phyloP scores from a whole-genome alignment of 2,113 vertebrate genomes.

The Ornithorhynchus anatinus region DNA sequence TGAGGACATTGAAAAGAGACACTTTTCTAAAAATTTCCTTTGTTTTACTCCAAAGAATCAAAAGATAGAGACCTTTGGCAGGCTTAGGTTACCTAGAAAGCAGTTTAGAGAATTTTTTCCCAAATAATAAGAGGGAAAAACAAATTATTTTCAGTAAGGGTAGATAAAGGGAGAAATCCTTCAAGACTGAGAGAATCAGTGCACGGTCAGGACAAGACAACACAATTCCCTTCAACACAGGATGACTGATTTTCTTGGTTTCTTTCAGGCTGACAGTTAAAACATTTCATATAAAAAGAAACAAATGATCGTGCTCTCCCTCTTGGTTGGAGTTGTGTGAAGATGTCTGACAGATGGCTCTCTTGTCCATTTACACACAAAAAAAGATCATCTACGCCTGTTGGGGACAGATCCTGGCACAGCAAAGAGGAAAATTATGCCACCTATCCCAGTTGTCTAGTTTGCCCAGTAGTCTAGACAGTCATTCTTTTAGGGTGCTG shows the following conservation, averaged over 20 bases:
- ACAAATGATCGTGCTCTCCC: background rate
- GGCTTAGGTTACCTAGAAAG: background rate
- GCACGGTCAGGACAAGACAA: background rate
- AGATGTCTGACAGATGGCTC: background rate
- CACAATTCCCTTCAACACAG: background rate
- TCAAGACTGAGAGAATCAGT: background rate
- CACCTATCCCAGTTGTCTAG: conserved; percentile 9
- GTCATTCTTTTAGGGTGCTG: background rate
- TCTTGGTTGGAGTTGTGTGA: background rate
- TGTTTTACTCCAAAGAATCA: background rate
- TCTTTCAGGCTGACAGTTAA: background rate
- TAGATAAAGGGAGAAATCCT: background rate
- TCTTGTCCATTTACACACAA: conserved; percentile 4
- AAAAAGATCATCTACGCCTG: background rate
- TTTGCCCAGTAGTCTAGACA: background rate
- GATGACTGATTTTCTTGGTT: background rate
- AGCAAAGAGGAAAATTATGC: conserved; percentile 17
- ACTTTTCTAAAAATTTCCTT: background rate
- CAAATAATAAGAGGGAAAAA: fast-evolving
- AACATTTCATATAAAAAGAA: background rate
- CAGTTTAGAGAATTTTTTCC: background rate
- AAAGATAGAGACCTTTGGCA: background rate
- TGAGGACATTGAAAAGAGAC: background rate
- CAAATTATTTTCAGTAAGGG: background rate
- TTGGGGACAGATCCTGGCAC: background rate